These are phyloP conservation scores for Cryptocheilus praepositus DNA, from an alignment of 2,888 invertebrate species.

Conservation along the genomic window DNA sequence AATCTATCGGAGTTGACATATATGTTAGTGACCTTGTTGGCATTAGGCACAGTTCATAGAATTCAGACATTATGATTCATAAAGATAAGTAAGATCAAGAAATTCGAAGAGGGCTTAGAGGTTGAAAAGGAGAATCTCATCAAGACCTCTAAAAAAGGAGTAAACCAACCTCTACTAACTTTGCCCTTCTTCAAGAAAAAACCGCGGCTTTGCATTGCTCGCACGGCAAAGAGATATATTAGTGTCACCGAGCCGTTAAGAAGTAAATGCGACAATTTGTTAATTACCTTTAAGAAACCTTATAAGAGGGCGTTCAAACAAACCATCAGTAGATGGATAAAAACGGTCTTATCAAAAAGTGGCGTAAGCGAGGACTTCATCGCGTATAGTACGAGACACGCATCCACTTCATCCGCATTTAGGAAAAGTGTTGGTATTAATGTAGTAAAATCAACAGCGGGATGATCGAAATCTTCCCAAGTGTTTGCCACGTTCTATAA, in stretches of 20 bases:
- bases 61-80: slow-evolving; percentile 31
- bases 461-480: slow-evolving; percentile 27
- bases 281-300: slow-evolving; percentile 33
- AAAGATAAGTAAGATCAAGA: slow-evolving; percentile 1
- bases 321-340: slow-evolving; percentile 49
- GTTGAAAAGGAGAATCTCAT: slow-evolving; percentile 20
- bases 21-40: slow-evolving; percentile 34
- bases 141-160: slow-evolving; percentile 26
- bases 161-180: slow-evolving; percentile 9
- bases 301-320: slow-evolving; percentile 30
- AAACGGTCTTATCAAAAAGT: slow-evolving; percentile 33
- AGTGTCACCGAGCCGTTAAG: slow-evolving; percentile 26
- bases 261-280: slow-evolving; percentile 18
- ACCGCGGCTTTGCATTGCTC: slow-evolving; percentile 19
- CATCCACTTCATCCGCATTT: slow-evolving; percentile 34
- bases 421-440: slow-evolving; percentile 25
- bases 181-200: slow-evolving; percentile 26
- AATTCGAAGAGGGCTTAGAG: slow-evolving; percentile 17
- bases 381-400: slow-evolving; percentile 41
- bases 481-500: slow-evolving; percentile 36
- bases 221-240: slow-evolving; percentile 27
- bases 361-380: slow-evolving; percentile 36
- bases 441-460: slow-evolving; percentile 30
- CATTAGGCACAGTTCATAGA: slow-evolving; percentile 39
- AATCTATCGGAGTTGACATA: slow-evolving; percentile 26